Conservation (phyloP, 2,797 vertebrate genomes). For the Erpetoichthys calabaricus region DNA sequence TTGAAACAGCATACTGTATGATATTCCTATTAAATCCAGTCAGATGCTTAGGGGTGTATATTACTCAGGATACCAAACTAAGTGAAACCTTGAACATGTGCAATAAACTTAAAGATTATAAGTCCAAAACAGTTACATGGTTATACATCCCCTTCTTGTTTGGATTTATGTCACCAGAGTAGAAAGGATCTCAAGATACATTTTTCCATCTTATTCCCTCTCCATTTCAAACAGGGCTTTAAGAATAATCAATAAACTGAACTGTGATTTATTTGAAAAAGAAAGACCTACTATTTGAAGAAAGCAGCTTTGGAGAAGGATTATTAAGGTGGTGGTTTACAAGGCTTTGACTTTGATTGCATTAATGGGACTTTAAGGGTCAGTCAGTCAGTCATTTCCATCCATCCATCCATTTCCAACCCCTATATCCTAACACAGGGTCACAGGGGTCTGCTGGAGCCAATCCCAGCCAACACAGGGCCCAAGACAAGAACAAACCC, state of each 20-base stretch:
- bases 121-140: conserved; percentile 1
- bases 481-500: too few species aligned
- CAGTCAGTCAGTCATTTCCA: too few species aligned
- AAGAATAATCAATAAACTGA: not conserved
- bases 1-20: too few species aligned
- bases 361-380: conserved; percentile 6
- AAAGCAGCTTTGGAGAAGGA: too few species aligned
- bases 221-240: not conserved
- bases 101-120: not conserved
- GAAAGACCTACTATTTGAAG: not conserved
- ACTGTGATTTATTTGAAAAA: conserved; percentile 7
- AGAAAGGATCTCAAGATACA: conserved; percentile 1
- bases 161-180: conserved; percentile 3
- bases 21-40: not conserved
- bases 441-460: too few species aligned
- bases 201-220: conserved; percentile 3
- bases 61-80: conserved; percentile 6
- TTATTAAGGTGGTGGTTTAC: conserved; percentile 1
- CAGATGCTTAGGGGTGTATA: conserved; percentile 6
- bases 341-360: conserved; percentile 7
- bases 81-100: not conserved
- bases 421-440: too few species aligned
- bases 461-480: too few species aligned
- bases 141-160: conserved; percentile 4
- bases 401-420: too few species aligned